These are phyloP conservation scores for Fragum whitleyi DNA, from an alignment of 2,888 invertebrate genomes.

Conservation along the genomic window DNA sequence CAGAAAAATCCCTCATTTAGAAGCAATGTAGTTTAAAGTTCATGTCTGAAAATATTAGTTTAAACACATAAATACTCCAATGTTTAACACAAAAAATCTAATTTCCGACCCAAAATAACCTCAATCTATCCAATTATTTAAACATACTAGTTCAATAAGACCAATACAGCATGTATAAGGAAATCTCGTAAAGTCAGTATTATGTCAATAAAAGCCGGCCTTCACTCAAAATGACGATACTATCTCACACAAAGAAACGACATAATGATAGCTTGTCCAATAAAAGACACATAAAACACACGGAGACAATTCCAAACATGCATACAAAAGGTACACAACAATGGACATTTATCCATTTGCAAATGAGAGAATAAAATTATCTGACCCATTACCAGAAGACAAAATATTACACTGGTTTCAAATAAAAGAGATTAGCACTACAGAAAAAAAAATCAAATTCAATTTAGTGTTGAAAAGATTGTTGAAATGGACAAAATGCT, in stretches of 20 bases:
- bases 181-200: conserved; percentile 23
- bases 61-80: background rate
- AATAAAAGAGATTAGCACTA: too few relatives aligned
- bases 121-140: background rate
- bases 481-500: too few relatives aligned
- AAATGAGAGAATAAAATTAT: too few relatives aligned
- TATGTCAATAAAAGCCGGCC: conserved; percentile 14
- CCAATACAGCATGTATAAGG: conserved; percentile 15
- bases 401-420: too few relatives aligned
- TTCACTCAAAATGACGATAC: conserved; percentile 1
- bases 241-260: background rate
- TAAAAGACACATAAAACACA: conserved; percentile 1
- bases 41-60: background rate
- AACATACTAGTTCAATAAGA: conserved; percentile 1
- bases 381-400: too few relatives aligned
- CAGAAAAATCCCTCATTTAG: background rate
- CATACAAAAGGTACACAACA: background rate
- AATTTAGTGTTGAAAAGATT: too few relatives aligned
- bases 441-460: too few relatives aligned
- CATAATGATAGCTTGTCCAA: conserved; percentile 4
- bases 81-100: background rate
- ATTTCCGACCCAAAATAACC: background rate
- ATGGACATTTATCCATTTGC: too few relatives aligned
- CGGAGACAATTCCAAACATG: background rate
- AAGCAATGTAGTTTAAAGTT: background rate